Evolutionary conservation across 2,888 invertebrate species (phyloP).

Genomic region (Dicycla oo): DNA sequence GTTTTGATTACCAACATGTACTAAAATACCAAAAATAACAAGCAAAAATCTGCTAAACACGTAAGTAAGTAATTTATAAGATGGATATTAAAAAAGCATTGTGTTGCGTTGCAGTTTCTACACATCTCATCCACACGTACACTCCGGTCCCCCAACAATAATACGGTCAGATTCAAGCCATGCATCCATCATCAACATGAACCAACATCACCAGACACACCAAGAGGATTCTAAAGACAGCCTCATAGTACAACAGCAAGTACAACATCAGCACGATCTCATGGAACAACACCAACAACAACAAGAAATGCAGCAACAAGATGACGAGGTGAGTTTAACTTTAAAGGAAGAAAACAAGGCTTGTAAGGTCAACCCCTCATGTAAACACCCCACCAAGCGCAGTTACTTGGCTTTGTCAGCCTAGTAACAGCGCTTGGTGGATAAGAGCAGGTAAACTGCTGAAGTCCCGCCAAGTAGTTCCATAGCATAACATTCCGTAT

Average conservation of each 20-base stretch:
- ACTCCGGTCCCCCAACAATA: slow-evolving; percentile 86
- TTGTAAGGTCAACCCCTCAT: background rate
- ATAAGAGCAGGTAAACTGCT: background rate
- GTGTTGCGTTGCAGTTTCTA: slow-evolving; percentile 83
- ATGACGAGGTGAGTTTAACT: slow-evolving; percentile 82
- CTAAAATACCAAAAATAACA: background rate
- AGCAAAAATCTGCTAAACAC: background rate
- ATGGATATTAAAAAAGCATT: slow-evolving; percentile 12
- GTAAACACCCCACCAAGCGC: too few species aligned
- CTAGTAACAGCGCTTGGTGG: background rate
- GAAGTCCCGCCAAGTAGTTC: background rate
- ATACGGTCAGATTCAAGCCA: slow-evolving; percentile 86
- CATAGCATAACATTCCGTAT: background rate
- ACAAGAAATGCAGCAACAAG: slow-evolving; percentile 87
- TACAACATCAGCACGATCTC: slow-evolving; percentile 87
- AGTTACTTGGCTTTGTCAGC: background rate
- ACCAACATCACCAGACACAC: slow-evolving; percentile 82
- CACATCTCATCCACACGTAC: slow-evolving; percentile 86
- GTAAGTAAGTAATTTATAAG: background rate
- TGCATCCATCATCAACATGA: slow-evolving; percentile 84
- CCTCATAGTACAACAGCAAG: slow-evolving; percentile 87
- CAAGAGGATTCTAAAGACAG: slow-evolving; percentile 89
- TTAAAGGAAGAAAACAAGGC: background rate
- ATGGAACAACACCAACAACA: slow-evolving; percentile 87
- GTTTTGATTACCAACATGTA: background rate